phyloP scores from a whole-genome alignment of 1,140 invertebrate genomes.

The Geopemphigus sp. region DNA sequence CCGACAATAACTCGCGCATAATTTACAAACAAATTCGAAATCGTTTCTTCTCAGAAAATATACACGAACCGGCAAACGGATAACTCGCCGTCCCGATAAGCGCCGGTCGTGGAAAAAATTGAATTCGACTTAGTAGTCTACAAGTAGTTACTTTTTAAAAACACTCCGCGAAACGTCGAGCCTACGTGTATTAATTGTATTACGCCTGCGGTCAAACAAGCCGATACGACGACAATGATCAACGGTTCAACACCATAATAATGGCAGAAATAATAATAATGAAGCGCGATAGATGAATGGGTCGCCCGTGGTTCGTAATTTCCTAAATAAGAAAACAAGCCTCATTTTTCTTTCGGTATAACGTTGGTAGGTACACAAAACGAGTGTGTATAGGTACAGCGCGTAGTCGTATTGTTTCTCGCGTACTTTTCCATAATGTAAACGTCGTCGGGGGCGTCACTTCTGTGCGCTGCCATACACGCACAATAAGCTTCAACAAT shows the following conservation, averaged over 20 bases:
- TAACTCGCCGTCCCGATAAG: too few relatives aligned
- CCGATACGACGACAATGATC: background rate
- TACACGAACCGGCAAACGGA: too few relatives aligned
- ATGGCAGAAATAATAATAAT: slow-evolving; percentile 24
- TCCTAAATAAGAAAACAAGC: slow-evolving; percentile 43
- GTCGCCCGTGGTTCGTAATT: slow-evolving; percentile 30
- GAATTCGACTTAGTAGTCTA: too few relatives aligned
- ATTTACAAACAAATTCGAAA: too few relatives aligned
- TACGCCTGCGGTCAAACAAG: background rate
- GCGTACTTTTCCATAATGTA: slow-evolving; percentile 16
- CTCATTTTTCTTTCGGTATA: slow-evolving; percentile 24
- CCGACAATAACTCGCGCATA: too few relatives aligned
- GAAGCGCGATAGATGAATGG: background rate
- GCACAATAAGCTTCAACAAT: slow-evolving; percentile 14
- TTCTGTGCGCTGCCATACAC: slow-evolving; percentile 19
- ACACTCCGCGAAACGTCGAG: too few relatives aligned
- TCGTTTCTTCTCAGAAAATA: too few relatives aligned
- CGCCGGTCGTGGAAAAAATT: too few relatives aligned
- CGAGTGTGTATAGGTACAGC: slow-evolving; percentile 10
- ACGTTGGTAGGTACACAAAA: background rate
- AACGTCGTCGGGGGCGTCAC: slow-evolving; percentile 41
- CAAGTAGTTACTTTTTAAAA: too few relatives aligned
- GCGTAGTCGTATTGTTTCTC: background rate
- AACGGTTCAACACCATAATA: slow-evolving; percentile 5
- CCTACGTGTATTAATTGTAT: too few relatives aligned